These are phyloP conservation scores for Daubentonia madagascariensis DNA, from an alignment of 2,113 vertebrate species.

Conservation along the genomic window DNA sequence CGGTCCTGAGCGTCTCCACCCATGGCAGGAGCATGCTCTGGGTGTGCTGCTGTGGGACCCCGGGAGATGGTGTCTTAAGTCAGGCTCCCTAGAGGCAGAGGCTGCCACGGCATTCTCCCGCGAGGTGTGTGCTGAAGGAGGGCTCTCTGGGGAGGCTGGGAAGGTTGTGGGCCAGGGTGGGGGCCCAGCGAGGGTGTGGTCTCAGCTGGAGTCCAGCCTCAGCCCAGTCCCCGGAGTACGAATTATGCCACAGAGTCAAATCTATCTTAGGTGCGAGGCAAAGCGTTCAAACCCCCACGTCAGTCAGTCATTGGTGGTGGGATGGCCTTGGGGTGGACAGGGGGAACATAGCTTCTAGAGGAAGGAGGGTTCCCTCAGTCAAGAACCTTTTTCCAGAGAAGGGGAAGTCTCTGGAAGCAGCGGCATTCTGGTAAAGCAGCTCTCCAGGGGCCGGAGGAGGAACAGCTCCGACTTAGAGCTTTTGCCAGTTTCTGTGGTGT, in stretches of 20 bases:
- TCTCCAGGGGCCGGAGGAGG: accelerated
- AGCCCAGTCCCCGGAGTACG: background rate
- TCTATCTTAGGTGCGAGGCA: background rate
- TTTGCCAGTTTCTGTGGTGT: background rate
- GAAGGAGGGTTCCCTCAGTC: background rate
- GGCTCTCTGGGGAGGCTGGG: background rate
- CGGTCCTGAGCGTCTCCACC: background rate
- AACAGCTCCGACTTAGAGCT: background rate
- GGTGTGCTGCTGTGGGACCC: accelerated
- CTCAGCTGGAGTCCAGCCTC: background rate
- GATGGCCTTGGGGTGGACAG: background rate
- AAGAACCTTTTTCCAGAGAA: background rate
- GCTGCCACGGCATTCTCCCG: accelerated
- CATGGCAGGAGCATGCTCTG: background rate
- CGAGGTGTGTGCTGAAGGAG: accelerated
- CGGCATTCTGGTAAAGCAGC: background rate
- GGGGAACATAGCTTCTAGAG: no score
- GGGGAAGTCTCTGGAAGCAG: background rate
- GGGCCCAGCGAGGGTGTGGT: accelerated
- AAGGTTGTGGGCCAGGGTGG: no score
- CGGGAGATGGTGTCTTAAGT: accelerated
- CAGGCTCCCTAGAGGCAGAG: background rate
- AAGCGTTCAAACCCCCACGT: accelerated
- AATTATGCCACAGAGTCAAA: background rate
- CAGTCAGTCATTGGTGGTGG: background rate